Evolutionary conservation across 2,888 invertebrate genomes (phyloP), one percentile per base, ranked within the genome.

Genomic region (Iselma pallidipennis): DNA sequence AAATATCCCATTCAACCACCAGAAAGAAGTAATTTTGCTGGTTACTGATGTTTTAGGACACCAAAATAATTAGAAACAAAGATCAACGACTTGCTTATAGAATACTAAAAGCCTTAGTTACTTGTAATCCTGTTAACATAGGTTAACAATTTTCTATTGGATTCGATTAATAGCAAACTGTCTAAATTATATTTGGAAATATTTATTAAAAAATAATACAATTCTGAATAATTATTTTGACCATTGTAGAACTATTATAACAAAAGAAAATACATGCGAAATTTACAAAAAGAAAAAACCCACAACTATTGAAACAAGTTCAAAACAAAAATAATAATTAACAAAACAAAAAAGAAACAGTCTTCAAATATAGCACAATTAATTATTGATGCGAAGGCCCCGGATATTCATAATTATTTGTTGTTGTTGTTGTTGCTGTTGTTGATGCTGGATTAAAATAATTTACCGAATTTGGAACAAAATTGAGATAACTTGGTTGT

Each of bases 331-430:
- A 10, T 10, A 10, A 21, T n/a, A 42, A 42, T 25, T 5, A 37
- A 6, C 14, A 10, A 0, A 45, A 45, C 45, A 45, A 21, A 21
- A 45, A 45, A 19, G 19, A 42, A 42, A 19, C 37, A 45, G 45
- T 45, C 45, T 45, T 45, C n/a, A n/a, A n/a, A 9, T 4, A 45
- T 9, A 21, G n/a, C 31, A 9, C 16, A 4, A 21, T 16, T 5
- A 37, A 45, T 45, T 45, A 45, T 45, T 45, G 16, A 21, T 63
- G 58, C 25, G 63, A 63, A 48, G 63, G 63, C 23, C 63, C 63
- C 28, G 63, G 63, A 52, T 54, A 48, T 28, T 54, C 49, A 25
- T 49, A 25, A n/a, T 54, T 54, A 2, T 45, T 54, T 26, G 2
- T 21, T 2, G 16, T 19, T 7, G 37, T 49, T 33, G 29, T 54